phyloP scores from a whole-genome alignment of 1,140 invertebrate species.

The Oscheius sp. region DNA sequence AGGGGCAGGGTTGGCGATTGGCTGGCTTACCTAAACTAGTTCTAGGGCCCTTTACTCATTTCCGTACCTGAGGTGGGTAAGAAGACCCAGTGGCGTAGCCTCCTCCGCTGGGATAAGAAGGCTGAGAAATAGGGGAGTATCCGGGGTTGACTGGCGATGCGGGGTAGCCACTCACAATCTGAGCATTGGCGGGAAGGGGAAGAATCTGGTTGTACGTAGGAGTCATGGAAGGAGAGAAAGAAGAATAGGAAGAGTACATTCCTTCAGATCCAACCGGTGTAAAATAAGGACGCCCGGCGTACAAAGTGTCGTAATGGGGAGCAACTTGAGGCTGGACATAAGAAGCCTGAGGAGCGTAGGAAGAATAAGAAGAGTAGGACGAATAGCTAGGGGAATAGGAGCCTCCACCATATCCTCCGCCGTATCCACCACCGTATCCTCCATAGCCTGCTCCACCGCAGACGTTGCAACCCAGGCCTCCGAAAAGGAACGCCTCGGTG shows the following conservation, averaged over 20 bases:
- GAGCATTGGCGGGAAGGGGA: slow-evolving; percentile 1
- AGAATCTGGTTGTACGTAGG: not conserved
- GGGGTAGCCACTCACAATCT: not conserved
- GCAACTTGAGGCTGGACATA: not conserved
- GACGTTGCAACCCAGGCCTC: too few species aligned
- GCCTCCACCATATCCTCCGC: not conserved
- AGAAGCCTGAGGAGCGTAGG: too few species aligned
- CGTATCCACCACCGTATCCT: slow-evolving; percentile 2
- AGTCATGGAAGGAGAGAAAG: not conserved
- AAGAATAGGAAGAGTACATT: not conserved
- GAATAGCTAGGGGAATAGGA: too few species aligned
- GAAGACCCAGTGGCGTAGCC: not conserved
- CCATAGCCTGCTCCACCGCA: slow-evolving; percentile 19
- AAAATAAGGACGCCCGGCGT: not conserved
- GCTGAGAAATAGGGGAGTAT: not conserved
- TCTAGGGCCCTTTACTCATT: too few species aligned
- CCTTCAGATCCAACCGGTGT: not conserved
- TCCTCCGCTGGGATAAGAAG: not conserved
- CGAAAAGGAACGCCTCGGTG: slow-evolving; percentile 24
- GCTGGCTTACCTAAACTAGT: too few species aligned
- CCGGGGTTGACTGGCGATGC: too few species aligned
- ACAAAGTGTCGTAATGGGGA: not conserved
- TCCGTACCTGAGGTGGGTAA: not conserved
- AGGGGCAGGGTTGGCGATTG: too few species aligned
- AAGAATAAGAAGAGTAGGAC: too few species aligned